Evolutionary conservation across 2,113 vertebrate species (phyloP).

Genomic region (Seriola aureovittata): DNA sequence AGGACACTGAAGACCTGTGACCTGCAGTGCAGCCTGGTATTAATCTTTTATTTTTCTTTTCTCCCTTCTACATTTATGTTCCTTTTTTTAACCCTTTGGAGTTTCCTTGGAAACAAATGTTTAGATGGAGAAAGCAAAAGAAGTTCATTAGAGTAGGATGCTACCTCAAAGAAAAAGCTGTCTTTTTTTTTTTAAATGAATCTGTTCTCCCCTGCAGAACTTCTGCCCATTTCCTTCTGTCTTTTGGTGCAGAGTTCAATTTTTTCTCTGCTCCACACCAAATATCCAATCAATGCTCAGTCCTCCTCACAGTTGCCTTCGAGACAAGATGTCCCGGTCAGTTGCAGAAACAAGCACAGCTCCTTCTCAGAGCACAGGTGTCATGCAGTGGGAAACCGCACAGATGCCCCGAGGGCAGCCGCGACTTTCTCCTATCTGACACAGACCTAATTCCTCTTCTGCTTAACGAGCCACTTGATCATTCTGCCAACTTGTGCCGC

Average conservation of each 20-base stretch:
- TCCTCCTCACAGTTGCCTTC: slow-evolving; percentile 9
- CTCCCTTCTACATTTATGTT: not conserved
- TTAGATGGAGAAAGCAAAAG: not conserved
- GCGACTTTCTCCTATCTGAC: slow-evolving; percentile 65
- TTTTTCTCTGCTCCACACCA: slow-evolving; percentile 9
- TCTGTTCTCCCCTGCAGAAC: slow-evolving; percentile 4
- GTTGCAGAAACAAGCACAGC: slow-evolving; percentile 17
- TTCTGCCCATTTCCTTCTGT: slow-evolving; percentile 20
- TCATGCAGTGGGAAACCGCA: slow-evolving; percentile 50
- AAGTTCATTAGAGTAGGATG: not conserved
- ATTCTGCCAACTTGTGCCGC: slow-evolving; percentile 68
- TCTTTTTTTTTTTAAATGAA: not conserved
- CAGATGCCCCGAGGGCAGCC: slow-evolving; percentile 31
- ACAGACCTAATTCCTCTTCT: slow-evolving; percentile 70
- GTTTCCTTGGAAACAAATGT: slow-evolving; percentile 6
- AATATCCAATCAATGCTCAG: not conserved
- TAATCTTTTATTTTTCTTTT: slow-evolving; percentile 48
- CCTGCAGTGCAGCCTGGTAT: slow-evolving; percentile 36
- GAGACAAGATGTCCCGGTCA: slow-evolving; percentile 13
- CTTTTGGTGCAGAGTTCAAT: slow-evolving; percentile 23
- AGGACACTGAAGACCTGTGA: slow-evolving; percentile 51
- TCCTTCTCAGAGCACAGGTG: slow-evolving; percentile 56
- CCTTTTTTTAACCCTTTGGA: slow-evolving; percentile 10
- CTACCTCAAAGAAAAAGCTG: not conserved
- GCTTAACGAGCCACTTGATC: slow-evolving; percentile 83